Conservation (phyloP, 2,888 invertebrate genomes). For the Scaptomyza cyrtandrae region DNA sequence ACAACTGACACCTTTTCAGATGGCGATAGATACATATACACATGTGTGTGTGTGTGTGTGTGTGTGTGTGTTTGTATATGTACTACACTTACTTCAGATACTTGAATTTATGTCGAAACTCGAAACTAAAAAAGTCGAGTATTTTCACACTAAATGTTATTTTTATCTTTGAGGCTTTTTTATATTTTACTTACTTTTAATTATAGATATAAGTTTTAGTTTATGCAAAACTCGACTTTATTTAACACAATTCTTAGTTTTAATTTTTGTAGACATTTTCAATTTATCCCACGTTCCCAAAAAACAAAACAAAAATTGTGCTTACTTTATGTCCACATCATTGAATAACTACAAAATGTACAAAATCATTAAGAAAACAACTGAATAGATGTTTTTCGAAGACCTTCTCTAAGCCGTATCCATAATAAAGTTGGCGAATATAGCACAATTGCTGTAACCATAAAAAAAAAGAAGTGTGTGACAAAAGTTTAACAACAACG, state of each 20-base stretch:
- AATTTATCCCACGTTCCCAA: constrained; percentile 72
- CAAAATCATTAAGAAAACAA: constrained; percentile 74
- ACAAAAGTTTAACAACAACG: constrained; percentile 30
- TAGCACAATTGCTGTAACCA: constrained; percentile 28
- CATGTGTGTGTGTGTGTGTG: background rate
- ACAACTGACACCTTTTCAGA: constrained; percentile 70
- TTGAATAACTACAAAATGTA: constrained; percentile 50
- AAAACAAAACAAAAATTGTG: constrained; percentile 35
- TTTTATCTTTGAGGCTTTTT: constrained; percentile 2
- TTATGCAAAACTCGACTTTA: no score
- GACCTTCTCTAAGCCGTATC: constrained; percentile 32
- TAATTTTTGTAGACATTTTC: constrained; percentile 8
- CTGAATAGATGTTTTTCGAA: constrained; percentile 29
- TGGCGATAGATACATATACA: constrained; percentile 39
- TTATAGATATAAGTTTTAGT: background rate
- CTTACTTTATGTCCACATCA: constrained; percentile 16
- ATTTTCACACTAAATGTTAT: constrained; percentile 12
- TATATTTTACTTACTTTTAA: background rate
- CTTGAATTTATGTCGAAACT: constrained; percentile 33
- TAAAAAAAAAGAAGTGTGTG: constrained; percentile 46
- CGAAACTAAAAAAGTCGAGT: constrained; percentile 24
- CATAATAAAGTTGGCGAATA: constrained; percentile 35
- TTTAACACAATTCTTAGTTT: background rate
- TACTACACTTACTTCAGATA: constrained; percentile 51
- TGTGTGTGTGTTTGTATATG: background rate